These are phyloP conservation scores for Craterocephalus amniculus DNA, from an alignment of 2,797 vertebrate species.

Conservation along the genomic window DNA sequence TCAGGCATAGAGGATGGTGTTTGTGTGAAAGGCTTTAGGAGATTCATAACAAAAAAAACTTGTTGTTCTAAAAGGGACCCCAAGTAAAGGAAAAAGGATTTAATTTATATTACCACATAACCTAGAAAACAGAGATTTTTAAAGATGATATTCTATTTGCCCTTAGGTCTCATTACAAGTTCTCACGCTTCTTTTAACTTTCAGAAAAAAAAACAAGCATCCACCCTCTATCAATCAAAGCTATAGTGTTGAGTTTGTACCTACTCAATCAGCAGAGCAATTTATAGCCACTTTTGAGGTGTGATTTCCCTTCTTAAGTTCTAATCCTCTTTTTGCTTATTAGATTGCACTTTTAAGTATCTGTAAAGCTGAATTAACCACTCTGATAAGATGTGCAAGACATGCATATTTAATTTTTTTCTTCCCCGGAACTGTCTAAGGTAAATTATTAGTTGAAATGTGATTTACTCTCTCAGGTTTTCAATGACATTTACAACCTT, in stretches of 20 bases:
- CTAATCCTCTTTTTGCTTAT: conserved; percentile 47
- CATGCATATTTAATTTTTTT: conserved; percentile 51
- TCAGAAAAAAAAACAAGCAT: conserved; percentile 3
- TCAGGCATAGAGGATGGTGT: conserved; percentile 38
- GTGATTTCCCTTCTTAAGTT: conserved; percentile 44
- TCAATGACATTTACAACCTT: conserved; percentile 46
- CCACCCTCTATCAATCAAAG: conserved; percentile 12
- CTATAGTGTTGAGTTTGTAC: conserved; percentile 35
- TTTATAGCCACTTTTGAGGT: conserved; percentile 32
- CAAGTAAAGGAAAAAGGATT: conserved; percentile 11
- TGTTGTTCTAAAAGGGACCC: conserved; percentile 15
- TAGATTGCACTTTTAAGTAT: conserved; percentile 47
- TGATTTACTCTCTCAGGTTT: conserved; percentile 43
- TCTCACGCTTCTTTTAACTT: conserved; percentile 19
- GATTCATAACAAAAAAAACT: conserved; percentile 9
- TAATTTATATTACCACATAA: conserved; percentile 9
- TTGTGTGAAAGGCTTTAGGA: conserved; percentile 6
- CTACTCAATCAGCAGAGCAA: conserved; percentile 30
- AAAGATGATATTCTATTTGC: not conserved
- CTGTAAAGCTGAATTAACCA: conserved; percentile 51
- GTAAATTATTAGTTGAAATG: conserved; percentile 43
- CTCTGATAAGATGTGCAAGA: conserved; percentile 32
- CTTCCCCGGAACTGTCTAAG: conserved; percentile 45
- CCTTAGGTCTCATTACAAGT: not conserved
- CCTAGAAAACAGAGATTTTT: not conserved